Conservation (phyloP, 2,113 vertebrate species). For the Pollachius pollachius region DNA sequence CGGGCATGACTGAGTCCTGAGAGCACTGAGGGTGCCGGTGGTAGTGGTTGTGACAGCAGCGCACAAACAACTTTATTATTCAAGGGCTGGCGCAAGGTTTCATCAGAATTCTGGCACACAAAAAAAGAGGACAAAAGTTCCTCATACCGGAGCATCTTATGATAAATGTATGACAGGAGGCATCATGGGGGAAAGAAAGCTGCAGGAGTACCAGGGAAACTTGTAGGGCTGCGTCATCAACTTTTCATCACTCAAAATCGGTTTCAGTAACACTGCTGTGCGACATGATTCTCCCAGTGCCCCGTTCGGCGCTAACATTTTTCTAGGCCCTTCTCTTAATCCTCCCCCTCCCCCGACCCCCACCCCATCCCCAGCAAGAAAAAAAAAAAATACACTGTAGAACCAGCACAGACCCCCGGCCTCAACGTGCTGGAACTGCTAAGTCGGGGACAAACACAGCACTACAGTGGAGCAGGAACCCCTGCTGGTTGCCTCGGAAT, state of each 20-base stretch:
- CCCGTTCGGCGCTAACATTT: background rate
- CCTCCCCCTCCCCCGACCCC: no score
- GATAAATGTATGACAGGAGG: conserved; percentile 18
- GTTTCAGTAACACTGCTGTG: conserved; percentile 2
- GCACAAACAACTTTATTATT: conserved; percentile 10
- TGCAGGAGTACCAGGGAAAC: background rate
- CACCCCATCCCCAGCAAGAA: background rate
- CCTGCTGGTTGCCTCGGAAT: conserved; percentile 12
- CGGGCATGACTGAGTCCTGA: no score
- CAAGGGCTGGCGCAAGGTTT: background rate
- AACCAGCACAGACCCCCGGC: conserved; percentile 22
- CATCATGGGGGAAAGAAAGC: background rate
- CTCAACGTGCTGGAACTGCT: background rate
- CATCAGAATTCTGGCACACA: background rate
- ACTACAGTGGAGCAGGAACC: background rate
- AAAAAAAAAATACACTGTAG: conserved; percentile 3
- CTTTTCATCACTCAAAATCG: conserved; percentile 30
- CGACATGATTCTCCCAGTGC: conserved; percentile 28
- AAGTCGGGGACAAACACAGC: conserved; percentile 23
- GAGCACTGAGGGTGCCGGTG: no score
- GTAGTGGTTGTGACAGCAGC: no score
- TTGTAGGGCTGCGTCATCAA: conserved; percentile 15
- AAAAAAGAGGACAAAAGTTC: background rate
- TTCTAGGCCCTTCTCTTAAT: background rate
- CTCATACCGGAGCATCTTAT: conserved; percentile 10